Conservation (phyloP, 2,888 invertebrate genomes). For the Temnothorax ravouxi region DNA sequence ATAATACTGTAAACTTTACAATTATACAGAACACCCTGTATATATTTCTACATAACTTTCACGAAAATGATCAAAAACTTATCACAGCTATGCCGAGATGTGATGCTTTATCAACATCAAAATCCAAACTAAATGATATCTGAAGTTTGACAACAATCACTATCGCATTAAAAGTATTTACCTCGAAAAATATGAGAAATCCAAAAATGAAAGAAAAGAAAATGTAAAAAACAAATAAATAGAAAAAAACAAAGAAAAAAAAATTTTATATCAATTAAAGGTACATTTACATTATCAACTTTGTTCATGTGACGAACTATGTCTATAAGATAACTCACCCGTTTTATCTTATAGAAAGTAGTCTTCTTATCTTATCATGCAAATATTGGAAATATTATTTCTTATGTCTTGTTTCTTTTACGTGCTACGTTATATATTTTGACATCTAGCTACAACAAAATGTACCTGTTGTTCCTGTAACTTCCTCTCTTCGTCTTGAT, state of each 20-base stretch:
- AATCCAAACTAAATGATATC: not conserved
- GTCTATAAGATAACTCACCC: not conserved
- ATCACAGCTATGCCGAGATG: not conserved
- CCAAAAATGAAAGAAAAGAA: not conserved
- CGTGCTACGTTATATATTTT: not conserved
- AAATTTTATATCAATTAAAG: not conserved
- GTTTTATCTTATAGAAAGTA: not conserved
- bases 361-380: not conserved
- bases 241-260: not conserved
- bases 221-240: not conserved
- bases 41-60: not conserved
- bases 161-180: not conserved
- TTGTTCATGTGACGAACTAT: not conserved
- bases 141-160: not conserved
- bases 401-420: not conserved
- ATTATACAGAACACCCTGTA: too few relatives aligned
- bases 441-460: not conserved
- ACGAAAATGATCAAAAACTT: not conserved
- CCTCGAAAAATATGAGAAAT: not conserved
- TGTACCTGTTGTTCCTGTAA: slow-evolving; percentile 83
- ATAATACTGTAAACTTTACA: too few relatives aligned
- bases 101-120: not conserved
- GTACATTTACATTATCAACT: not conserved
- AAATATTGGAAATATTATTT: not conserved
- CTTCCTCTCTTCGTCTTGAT: slow-evolving; percentile 86